Percentiles rank a stretch among this genome's conserved stretches.
Evolutionary conservation across 2,797 vertebrate species (phyloP).

Genomic region (Geotrypetes seraphini): DNA sequence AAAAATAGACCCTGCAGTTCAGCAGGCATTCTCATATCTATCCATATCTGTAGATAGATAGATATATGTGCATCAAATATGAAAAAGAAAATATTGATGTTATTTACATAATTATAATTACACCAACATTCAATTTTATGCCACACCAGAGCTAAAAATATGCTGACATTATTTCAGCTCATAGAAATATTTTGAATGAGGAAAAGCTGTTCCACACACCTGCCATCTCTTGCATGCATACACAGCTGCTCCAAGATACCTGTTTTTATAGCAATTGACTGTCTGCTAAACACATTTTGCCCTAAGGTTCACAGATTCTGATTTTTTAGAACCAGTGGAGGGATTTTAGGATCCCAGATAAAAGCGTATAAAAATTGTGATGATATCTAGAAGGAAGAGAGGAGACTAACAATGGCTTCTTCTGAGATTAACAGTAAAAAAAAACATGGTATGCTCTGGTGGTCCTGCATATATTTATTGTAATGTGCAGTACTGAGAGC

Average conservation of each 20-base stretch:
- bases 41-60: not conserved
- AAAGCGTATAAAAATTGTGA: not conserved
- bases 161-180: not conserved
- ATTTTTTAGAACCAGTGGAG: not conserved
- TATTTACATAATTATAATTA: slow-evolving; percentile 5
- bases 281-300: not conserved
- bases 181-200: slow-evolving; percentile 14
- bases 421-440: too few relatives aligned
- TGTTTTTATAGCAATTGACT: slow-evolving; percentile 5
- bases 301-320: not conserved
- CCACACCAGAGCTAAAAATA: slow-evolving; percentile 4
- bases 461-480: too few relatives aligned
- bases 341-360: not conserved
- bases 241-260: not conserved
- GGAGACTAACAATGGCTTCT: too few relatives aligned
- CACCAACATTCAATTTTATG: slow-evolving; percentile 1
- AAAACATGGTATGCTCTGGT: not conserved
- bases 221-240: slow-evolving; percentile 5
- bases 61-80: too few relatives aligned
- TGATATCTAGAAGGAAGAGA: too few relatives aligned
- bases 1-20: too few relatives aligned
- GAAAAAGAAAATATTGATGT: not conserved
- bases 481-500: too few relatives aligned
- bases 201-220: slow-evolving; percentile 5
- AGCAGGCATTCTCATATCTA: not conserved